A percentile compares a stretch with the other conserved stretches of the same genome.
These are phyloP conservation scores for Cavia aperea DNA, from an alignment of 2,113 vertebrate genomes.

Conservation along the genomic window DNA sequence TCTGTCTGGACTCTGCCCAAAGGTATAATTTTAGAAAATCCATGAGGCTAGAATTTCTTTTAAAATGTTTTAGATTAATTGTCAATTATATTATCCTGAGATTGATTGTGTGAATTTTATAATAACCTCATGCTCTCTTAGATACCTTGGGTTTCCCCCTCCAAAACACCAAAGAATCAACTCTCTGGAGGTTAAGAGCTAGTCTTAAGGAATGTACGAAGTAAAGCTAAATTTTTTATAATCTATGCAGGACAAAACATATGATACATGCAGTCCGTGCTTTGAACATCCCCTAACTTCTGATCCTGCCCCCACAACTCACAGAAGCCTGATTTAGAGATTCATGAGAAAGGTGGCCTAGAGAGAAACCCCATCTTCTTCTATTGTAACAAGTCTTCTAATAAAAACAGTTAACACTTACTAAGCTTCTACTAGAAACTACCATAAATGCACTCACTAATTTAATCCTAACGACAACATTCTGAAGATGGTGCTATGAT, in stretches of 20 bases:
- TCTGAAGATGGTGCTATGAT: background rate
- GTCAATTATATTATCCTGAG: background rate
- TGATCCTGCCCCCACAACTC: background rate
- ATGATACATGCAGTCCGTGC: fast-evolving
- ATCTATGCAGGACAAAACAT: fast-evolving
- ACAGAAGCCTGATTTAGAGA: background rate
- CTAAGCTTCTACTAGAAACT: background rate
- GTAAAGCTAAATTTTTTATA: background rate
- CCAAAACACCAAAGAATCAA: background rate
- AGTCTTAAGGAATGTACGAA: background rate
- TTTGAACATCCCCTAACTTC: background rate
- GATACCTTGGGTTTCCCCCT: background rate
- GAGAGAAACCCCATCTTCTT: background rate
- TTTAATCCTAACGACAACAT: background rate
- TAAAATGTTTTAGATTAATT: background rate
- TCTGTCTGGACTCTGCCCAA: background rate
- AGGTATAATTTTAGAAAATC: background rate
- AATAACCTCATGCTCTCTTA: background rate
- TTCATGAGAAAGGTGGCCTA: background rate
- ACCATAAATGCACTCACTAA: background rate
- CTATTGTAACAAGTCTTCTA: background rate
- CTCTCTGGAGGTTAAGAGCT: background rate
- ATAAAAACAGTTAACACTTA: background rate
- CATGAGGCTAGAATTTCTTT: background rate
- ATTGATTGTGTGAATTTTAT: background rate